Base-by-base conservation (phyloP, 2,888 invertebrate species). In the Sturmia bella region DNA sequence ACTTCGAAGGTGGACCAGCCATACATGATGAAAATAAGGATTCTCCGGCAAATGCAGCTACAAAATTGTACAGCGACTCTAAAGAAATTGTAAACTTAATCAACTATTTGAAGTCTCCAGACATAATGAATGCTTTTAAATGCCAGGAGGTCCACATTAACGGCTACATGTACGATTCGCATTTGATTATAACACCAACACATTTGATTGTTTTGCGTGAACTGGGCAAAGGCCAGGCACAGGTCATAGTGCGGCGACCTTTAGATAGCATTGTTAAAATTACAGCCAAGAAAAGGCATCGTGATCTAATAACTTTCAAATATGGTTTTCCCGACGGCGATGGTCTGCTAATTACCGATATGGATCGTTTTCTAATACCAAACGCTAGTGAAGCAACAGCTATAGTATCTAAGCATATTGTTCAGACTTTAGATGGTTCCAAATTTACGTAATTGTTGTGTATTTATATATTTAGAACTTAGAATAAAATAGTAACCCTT, bases 261-360 rank as follows among this genome's bases (percentile, higher is more conserved):
- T 92, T 99, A 69, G 95, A 97, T 2, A 96, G 96, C 64, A 97
- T 99, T 86, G 97, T 99, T 9, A 98, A 97, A 92, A 99, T 99
- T 83, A 99, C 99, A 0, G 98, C 98, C 12, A 97, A 98, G 90
- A 98, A 98, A 90, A 94, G 96, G 74, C 96, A 97, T 89, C 98
- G 99, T 0, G 98, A 99, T 91, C 92, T 99, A 86, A 98, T 99
- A 83, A 99, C 99, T 0, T 99, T 99, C 90, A 98, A 98, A 90
- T 99, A 99, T 90, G 98, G 98, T 4, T 93, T 95, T 74, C 95
- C 95, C 2, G 95, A 96, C 88, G 96, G 95, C 59, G 95, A 96
- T 86, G 94, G 94, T 52, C 92, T 96, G 43, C 92, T 95, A 79
- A 96, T 98, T 79, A 96, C 94, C 0, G 98, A 98, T 90, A 96